Base-by-base conservation (phyloP, 2,888 invertebrate genomes). In the Bellardia pandia region DNA sequence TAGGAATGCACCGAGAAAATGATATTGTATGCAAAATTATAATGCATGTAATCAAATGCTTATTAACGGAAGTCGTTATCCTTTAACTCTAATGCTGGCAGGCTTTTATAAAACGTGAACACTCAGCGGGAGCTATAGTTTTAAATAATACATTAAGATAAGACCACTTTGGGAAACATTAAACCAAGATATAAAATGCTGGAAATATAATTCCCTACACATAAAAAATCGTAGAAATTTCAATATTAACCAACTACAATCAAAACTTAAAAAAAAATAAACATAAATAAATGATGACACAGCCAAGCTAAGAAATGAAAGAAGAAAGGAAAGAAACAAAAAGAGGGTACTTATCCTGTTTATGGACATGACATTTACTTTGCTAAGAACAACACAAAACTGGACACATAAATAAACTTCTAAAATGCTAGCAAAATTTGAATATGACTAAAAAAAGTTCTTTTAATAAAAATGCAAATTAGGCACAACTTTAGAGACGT, bases 381-480 rank as follows among this genome's bases (percentile, higher is more conserved):
- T 58, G 78, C 86, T 77, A 66, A 77, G 72, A 80, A 74, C 23
- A 85, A 87, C 74, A 84, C n/a, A 74, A 81, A 89, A 89, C 88
- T 88, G 89, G 88, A 88, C 88, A 84, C 88, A 88, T 90, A 89
- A 90, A 90, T 89, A 88, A 89, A 79, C 80, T 62, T 74, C 62
- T 78, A 85, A 88, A 71, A 14, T 48, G 9, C 45, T 5, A 60
- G 9, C 13, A 16, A 71, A 42, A 71, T 71, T 48, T 58, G 48
- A 76, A 68, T 62, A 66, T 11, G 30, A 76, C 53, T 23, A 68
- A 60, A 56, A 71, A 76, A 81, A 37, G 14, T 74, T 60, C 48
- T 82, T 69, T 85, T 66, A 88, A 89, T 86, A 82, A 79, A 89
- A 89, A 90, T 90, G 90, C 89, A 90, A 90, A 90, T 90, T 86